These are phyloP conservation scores for Periophthalmodon schlosseri DNA, from an alignment of 2,113 vertebrate genomes.

Conservation along the genomic window DNA sequence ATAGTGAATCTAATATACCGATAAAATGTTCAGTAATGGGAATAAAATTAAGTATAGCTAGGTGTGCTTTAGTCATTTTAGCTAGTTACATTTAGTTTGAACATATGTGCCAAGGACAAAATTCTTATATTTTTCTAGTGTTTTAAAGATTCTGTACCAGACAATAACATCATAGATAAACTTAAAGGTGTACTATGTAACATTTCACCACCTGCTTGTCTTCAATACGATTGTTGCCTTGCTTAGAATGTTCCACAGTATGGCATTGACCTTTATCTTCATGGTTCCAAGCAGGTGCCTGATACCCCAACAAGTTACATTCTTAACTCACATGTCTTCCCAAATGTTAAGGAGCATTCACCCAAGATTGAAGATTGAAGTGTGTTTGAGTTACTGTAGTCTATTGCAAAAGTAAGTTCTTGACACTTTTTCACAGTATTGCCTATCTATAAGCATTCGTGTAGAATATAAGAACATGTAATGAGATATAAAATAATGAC, in stretches of 20 bases:
- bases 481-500: background rate
- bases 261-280: too few species aligned
- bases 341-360: background rate
- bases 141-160: background rate
- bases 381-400: background rate
- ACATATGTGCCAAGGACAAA: too few species aligned
- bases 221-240: too few species aligned
- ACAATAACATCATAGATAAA: background rate
- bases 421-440: background rate
- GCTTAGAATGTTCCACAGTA: too few species aligned
- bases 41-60: background rate
- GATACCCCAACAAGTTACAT: too few species aligned
- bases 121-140: too few species aligned
- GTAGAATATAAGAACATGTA: background rate
- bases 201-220: background rate
- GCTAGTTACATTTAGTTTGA: background rate
- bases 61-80: background rate
- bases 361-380: too few species aligned
- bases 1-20: too few species aligned
- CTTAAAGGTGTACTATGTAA: background rate
- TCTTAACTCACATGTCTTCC: background rate
- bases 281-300: background rate
- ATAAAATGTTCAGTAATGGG: too few species aligned
- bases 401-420: too few species aligned
- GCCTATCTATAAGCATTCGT: background rate